Evolutionary conservation across 2,797 vertebrate species (phyloP).

Genomic region (Sciurus vulgaris): DNA sequence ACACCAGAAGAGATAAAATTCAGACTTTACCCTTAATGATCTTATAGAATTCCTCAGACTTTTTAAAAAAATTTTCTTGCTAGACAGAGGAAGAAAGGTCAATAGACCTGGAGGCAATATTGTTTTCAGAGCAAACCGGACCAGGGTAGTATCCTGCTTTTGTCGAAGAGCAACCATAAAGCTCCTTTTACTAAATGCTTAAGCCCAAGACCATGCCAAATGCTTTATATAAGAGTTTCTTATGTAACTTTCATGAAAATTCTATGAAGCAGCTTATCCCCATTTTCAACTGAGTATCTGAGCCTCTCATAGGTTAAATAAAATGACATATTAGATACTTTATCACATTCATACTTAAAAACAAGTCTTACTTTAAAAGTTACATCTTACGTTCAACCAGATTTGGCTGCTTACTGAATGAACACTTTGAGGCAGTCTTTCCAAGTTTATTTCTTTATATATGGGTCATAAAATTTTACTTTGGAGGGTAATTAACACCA

Average conservation of each 20-base stretch:
- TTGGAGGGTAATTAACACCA: not conserved
- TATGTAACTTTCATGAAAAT: not conserved
- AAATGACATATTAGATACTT: not conserved
- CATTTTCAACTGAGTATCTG: not conserved
- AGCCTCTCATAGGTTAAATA: not conserved
- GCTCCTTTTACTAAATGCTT: not conserved
- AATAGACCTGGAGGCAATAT: not conserved
- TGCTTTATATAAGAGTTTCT: not conserved
- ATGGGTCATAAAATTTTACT: not conserved
- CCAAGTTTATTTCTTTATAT: not conserved
- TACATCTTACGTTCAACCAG: not conserved
- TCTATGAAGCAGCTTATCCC: not conserved
- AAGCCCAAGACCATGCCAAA: not conserved
- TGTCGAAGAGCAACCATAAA: not conserved
- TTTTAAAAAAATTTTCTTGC: not conserved
- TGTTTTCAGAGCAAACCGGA: not conserved
- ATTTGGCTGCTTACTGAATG: not conserved
- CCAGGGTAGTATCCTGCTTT: not conserved
- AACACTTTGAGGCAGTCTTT: not conserved
- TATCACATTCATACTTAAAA: not conserved
- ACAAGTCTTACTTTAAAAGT: not conserved
- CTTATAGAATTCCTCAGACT: not conserved
- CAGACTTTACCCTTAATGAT: not conserved
- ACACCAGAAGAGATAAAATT: not conserved
- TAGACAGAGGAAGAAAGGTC: not conserved